Base-by-base conservation (phyloP, 2,888 invertebrate species). In the Vanessa cardui region DNA sequence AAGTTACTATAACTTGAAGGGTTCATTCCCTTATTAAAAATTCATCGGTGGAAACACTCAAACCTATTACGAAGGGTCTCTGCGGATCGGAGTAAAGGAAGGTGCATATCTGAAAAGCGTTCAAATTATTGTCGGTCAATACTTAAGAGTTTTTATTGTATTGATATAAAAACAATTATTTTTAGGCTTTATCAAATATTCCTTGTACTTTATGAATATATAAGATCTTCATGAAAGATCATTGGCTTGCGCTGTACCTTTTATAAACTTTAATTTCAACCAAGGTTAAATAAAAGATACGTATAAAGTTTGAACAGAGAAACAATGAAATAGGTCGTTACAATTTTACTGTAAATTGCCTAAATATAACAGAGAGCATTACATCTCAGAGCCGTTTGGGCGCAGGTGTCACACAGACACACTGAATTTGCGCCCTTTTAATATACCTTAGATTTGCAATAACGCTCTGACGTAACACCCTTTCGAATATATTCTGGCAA, bases 401-500 rank as follows among this genome's bases (percentile, higher is more conserved):
- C 76, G 76, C 89, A 89, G 88, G 88, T 89, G 87, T 84, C 88
- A 81, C 88, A 86, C 87, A 88, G 89, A 88, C 86, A 88, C 81
- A 81, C 77, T 77, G 79, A 76, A 78, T 72, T 77, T 82, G 77
- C 72, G 77, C 83, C 87, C 89, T 90, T 91, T 90, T 90, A 90
- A 90, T 90, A 90, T 89, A 90, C 91, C 89, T 89, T 89, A 91
- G 90, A 91, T 90, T 90, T 88, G 84, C 86, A 84, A 82, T 89
- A 89, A 89, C 87, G 85, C 31, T 88, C 87, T 84, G 83, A 84
- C 84, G 83, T 84, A 85, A 83, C 84, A 82, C 83, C 81, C 82
- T 80, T 80, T 77, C 76, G 77, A 80, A 78, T 80, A 85, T 82
- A 83, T 83, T 81, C 81, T 79, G 82, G 85, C 83, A 89, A 90